Evolutionary conservation across 2,797 vertebrate genomes (phyloP), one percentile per base, ranked within the genome.

Genomic region (Sebastes steindachneri): DNA sequence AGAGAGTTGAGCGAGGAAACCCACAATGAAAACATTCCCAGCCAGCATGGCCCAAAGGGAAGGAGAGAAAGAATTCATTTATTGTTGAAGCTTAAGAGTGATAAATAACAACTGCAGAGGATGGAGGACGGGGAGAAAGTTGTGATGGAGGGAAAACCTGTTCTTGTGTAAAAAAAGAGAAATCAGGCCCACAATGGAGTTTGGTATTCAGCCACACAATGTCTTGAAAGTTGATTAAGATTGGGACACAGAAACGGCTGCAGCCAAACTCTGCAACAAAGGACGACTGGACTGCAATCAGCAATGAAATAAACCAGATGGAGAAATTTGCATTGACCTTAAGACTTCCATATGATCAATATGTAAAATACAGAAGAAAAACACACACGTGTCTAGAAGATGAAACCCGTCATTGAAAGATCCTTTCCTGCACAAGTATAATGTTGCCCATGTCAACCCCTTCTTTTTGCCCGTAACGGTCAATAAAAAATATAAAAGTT

Each of bases 11-110:
- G 58, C 3, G 17, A 76, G 65, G 41, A 64, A 66, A 73, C 68
- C 65, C 53, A 54, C 77, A 65, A 60, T 80, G 54, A 77, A 80
- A 84, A 72, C 58, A 29, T 59, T 78, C 25, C 19, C 59, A 65
- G 29, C 71, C 41, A 51, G 51, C 33, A 14, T 59, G 9, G 48
- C 65, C 77, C 14, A 37, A 45, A 73, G 28, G 57, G 31, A 72
- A 68, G 33, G 6, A 70, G 54, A 15, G 23, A 60, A 60, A 60
- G 41, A 69, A 73, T 41, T 31, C 3, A 78, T 78, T 78, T 65
- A 78, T 69, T 59, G 58, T 48, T 58, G 51, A 54, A 29, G 69
- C 51, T 73, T 69, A 73, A 58, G 54, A 63, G 65, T 73, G 80
- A 74, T 73, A 65, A 74, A 69, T 68, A 69, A 68, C 73, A 80